phyloP scores from a whole-genome alignment of 1,140 invertebrate genomes.

The Cydia amplana region DNA sequence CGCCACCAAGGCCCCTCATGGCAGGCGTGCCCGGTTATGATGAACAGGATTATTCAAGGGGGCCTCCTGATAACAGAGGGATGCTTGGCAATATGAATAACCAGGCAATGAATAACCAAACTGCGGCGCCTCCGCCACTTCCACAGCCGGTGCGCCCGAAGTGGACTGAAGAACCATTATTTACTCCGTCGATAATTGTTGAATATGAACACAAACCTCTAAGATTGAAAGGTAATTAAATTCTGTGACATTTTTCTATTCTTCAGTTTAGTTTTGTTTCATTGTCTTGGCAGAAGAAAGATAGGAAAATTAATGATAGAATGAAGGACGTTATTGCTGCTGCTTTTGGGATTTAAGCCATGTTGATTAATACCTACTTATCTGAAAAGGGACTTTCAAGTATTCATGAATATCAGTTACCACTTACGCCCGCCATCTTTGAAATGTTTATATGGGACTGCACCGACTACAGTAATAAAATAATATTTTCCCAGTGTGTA shows the following conservation, averaged over 20 bases:
- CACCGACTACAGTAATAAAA: not conserved
- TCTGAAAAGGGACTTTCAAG: not conserved
- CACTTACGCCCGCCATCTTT: not conserved
- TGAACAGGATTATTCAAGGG: constrained; percentile 42
- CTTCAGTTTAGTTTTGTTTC: constrained; percentile 25
- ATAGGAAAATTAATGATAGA: not conserved
- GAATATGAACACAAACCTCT: constrained; percentile 85
- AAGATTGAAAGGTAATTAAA: constrained; percentile 71
- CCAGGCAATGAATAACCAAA: constrained; percentile 17
- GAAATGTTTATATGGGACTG: not conserved
- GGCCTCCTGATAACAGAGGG: constrained; percentile 40
- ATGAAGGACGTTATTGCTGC: constrained; percentile 33
- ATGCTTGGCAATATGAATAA: constrained; percentile 37
- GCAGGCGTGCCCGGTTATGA: constrained; percentile 34
- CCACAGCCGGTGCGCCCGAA: constrained; percentile 45
- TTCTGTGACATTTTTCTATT: constrained; percentile 4
- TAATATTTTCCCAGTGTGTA: too few relatives aligned
- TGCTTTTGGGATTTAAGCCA: constrained; percentile 10
- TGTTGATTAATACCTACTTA: not conserved
- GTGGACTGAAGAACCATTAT: constrained; percentile 70
- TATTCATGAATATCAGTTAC: not conserved
- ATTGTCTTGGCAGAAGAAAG: not conserved
- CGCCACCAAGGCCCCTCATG: constrained; percentile 34
- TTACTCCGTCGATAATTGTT: constrained; percentile 82
- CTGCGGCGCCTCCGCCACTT: constrained; percentile 35